phyloP scores from a whole-genome alignment of 2,888 invertebrate genomes.

The Erebia epiphron region DNA sequence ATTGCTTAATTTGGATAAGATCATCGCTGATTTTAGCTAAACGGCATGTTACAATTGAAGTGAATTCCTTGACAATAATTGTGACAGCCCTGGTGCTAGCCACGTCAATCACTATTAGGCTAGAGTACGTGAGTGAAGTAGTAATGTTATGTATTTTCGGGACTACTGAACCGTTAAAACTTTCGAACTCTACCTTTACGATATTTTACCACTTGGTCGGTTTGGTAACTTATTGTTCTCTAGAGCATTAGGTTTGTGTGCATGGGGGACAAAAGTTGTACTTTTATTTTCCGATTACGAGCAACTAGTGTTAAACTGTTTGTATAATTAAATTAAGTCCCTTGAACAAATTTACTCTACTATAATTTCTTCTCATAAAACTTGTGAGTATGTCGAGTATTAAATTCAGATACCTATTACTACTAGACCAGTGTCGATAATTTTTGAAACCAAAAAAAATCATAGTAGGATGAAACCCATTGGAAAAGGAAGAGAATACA shows the following conservation, averaged over 20 bases:
- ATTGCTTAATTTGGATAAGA: no score
- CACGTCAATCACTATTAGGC: constrained; percentile 58
- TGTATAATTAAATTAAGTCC: not conserved
- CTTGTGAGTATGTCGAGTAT: no score
- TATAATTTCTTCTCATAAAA: no score
- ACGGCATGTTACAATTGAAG: not conserved
- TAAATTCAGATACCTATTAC: no score
- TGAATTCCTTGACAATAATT: not conserved
- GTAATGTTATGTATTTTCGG: constrained; percentile 26
- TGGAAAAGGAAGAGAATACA: no score
- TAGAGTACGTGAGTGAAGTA: constrained; percentile 34
- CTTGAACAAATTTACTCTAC: not conserved
- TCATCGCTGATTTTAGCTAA: no score
- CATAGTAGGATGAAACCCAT: no score
- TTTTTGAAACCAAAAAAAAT: no score
- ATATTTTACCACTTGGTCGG: constrained; percentile 12
- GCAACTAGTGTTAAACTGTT: constrained; percentile 5
- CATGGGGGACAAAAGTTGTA: constrained; percentile 5
- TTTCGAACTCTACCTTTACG: constrained; percentile 15
- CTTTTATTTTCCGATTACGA: constrained; percentile 4
- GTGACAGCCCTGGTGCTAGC: constrained; percentile 26
- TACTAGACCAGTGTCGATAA: no score
- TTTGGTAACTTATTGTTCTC: constrained; percentile 18
- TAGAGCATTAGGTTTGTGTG: constrained; percentile 9
- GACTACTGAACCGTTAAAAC: constrained; percentile 14